Evolutionary conservation across 2,113 vertebrate species (phyloP).

Genomic region (Tor tambroides): DNA sequence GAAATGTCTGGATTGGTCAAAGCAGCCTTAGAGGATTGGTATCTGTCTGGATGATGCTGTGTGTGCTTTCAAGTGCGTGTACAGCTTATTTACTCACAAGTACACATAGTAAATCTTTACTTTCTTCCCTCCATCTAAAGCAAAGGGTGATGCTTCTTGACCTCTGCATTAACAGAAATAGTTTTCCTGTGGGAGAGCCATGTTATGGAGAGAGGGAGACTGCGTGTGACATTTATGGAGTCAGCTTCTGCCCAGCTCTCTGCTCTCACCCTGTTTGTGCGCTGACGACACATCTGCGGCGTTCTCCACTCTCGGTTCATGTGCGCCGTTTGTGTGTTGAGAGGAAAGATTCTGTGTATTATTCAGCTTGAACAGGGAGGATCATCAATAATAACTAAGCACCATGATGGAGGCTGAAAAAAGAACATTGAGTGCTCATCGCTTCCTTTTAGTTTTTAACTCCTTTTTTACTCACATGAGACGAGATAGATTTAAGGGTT

Average conservation of each 20-base stretch:
- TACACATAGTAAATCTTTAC: conserved; percentile 8
- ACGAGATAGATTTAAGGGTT: neutral
- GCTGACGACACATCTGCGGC: neutral
- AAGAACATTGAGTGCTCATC: conserved; percentile 36
- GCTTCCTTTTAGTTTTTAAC: neutral
- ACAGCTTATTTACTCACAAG: conserved; percentile 18
- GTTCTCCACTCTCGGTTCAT: neutral
- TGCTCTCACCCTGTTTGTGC: conserved; percentile 49
- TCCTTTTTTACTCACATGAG: neutral
- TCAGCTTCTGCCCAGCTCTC: conserved; percentile 52
- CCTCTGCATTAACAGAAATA: conserved; percentile 34
- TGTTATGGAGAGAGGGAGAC: conserved; percentile 8
- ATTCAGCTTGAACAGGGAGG: conserved; percentile 75
- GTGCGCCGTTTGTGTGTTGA: conserved; percentile 28
- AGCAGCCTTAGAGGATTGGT: neutral
- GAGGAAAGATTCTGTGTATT: conserved; percentile 72
- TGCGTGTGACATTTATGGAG: conserved; percentile 49
- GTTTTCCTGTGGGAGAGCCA: conserved; percentile 10
- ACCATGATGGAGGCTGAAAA: conserved; percentile 74
- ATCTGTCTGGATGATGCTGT: neutral
- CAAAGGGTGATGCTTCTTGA: conserved; percentile 26
- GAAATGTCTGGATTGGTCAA: neutral
- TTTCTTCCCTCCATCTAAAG: neutral
- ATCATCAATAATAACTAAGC: conserved; percentile 80
- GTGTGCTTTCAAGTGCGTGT: neutral